Evolutionary conservation across 2,797 vertebrate genomes (phyloP).

Genomic region (Enteromius argenteus): DNA sequence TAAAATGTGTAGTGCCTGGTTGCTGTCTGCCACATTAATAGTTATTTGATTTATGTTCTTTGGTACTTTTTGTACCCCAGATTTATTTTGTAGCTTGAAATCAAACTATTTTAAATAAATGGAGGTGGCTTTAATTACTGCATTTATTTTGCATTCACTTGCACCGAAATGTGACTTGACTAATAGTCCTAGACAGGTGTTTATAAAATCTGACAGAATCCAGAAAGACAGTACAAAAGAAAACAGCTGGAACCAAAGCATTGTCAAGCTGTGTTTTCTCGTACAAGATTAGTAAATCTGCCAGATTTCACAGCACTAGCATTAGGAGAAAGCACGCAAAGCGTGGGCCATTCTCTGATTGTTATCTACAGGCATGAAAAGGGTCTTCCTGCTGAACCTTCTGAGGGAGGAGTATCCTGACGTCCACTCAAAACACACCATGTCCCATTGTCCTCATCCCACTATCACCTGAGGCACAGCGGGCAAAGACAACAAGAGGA

Average conservation of each 20-base stretch:
- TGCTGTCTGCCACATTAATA: not conserved
- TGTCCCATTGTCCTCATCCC: slow-evolving; percentile 29
- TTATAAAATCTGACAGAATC: not conserved
- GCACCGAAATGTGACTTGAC: not conserved
- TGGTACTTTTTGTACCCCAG: not conserved
- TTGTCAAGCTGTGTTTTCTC: not conserved
- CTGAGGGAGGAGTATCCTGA: slow-evolving; percentile 52
- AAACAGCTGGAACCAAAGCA: not conserved
- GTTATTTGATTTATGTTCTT: not conserved
- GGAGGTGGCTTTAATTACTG: not conserved
- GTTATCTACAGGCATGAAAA: slow-evolving; percentile 23
- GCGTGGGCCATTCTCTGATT: not conserved
- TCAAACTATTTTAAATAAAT: not conserved
- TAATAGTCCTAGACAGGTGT: not conserved
- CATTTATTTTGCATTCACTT: not conserved
- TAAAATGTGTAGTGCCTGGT: not conserved
- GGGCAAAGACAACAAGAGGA: slow-evolving; percentile 41
- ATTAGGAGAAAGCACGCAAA: not conserved
- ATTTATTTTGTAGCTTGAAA: not conserved
- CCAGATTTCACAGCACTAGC: not conserved
- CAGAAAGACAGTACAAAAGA: not conserved
- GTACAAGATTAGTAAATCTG: not conserved
- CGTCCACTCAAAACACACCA: slow-evolving; percentile 14
- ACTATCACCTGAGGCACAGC: slow-evolving; percentile 27
- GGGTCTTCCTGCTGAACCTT: slow-evolving; percentile 38